phyloP scores from a whole-genome alignment of 2,797 vertebrate species.

The Argyrosomus regius region DNA sequence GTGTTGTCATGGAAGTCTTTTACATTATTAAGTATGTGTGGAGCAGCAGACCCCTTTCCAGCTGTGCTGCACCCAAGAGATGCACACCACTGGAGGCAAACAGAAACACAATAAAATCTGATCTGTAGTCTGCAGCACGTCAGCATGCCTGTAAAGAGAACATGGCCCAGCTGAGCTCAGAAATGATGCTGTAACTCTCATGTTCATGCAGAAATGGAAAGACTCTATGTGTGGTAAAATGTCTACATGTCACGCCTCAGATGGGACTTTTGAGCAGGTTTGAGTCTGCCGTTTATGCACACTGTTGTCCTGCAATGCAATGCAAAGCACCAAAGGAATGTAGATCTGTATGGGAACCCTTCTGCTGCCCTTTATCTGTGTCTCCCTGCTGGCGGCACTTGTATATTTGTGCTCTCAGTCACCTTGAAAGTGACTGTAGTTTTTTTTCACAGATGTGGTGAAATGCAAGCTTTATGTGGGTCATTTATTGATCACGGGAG shows the following conservation, averaged over 20 bases:
- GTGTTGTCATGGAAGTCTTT: neutral
- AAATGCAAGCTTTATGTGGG: slow-evolving; percentile 33
- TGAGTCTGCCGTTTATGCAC: neutral
- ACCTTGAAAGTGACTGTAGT: neutral
- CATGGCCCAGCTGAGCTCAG: neutral
- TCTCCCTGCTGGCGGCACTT: neutral
- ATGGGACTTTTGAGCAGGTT: neutral
- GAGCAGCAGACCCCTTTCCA: neutral
- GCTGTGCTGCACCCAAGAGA: neutral
- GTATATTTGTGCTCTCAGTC: slow-evolving; percentile 18
- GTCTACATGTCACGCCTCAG: too few relatives aligned
- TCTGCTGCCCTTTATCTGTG: neutral
- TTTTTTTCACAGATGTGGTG: slow-evolving; percentile 19
- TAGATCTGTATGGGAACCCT: neutral
- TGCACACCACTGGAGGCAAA: neutral
- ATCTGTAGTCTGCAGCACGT: neutral
- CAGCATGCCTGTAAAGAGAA: neutral
- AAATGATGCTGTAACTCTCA: neutral
- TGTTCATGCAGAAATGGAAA: slow-evolving; percentile 5
- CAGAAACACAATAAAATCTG: neutral
- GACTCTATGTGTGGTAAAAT: neutral
- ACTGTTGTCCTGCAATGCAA: neutral
- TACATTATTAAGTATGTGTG: neutral
- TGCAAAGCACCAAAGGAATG: neutral
- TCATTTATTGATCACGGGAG: slow-evolving; percentile 43